Evolutionary conservation across 2,113 vertebrate species (phyloP).

Genomic region (Otocyon megalotis): DNA sequence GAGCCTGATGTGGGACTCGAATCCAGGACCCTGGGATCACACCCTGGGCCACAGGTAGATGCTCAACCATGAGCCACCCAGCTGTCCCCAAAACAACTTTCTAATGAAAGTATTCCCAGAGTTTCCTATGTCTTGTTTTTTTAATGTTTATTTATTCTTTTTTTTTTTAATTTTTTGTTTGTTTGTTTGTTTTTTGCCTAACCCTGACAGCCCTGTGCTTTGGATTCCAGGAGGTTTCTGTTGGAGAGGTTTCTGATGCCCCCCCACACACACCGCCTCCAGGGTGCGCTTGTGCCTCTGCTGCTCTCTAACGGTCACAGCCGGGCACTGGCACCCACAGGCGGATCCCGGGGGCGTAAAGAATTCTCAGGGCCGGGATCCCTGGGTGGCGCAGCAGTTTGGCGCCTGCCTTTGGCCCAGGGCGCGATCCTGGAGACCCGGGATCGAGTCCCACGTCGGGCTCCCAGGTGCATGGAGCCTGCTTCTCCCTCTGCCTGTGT

Average conservation of each 20-base stretch:
- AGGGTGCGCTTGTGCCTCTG: neutral
- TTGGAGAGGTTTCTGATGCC: neutral
- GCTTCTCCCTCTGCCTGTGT: too few relatives aligned
- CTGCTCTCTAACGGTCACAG: slow-evolving; percentile 44
- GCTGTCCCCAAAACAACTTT: neutral
- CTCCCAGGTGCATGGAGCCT: too few relatives aligned
- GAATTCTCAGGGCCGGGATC: neutral
- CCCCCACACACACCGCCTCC: too few relatives aligned
- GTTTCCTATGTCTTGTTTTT: neutral
- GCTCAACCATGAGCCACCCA: too few relatives aligned
- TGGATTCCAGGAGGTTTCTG: neutral
- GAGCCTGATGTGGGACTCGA: too few relatives aligned
- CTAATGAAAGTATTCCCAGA: neutral
- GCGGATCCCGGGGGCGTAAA: neutral
- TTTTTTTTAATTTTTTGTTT: neutral
- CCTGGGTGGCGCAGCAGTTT: too few relatives aligned
- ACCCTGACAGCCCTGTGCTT: neutral
- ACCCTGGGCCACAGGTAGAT: too few relatives aligned
- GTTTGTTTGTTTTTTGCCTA: neutral
- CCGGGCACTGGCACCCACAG: neutral
- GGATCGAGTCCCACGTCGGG: too few relatives aligned
- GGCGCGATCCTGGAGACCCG: too few relatives aligned
- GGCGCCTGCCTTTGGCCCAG: too few relatives aligned
- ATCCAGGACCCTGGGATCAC: too few relatives aligned
- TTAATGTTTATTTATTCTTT: neutral